Base-by-base conservation (phyloP, 2,797 vertebrate genomes). In the Phataginus tetradactyla region DNA sequence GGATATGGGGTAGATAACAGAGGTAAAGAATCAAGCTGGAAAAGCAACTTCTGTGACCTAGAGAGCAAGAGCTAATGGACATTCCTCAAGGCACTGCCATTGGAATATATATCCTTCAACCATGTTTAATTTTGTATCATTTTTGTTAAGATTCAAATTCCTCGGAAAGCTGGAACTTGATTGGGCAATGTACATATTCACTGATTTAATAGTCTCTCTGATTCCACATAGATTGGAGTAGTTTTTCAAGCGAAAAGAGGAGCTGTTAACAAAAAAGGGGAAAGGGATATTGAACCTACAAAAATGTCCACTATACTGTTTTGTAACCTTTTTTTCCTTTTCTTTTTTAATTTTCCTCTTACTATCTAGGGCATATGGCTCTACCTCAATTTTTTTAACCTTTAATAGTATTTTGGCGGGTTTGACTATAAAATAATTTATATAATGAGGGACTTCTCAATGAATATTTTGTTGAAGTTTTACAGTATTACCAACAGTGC, bases 381-480 rank as follows among this genome's bases (percentile, higher is more conserved):
- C n/a, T 91, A 14, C 78, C 42, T 91, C 25, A 7, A 74, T 85
- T 66, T 90, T 92, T 95, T 86, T 42, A 81, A 94, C n/a, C 2
- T 68, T 86, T 79, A 72, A 21, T 21, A 72, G 64, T 66, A 37
- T 32, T 88, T 71, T 83, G 9, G 29, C 11, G 12, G 13, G 5
- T 66, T 5, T 87, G 63, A 42, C 68, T 64, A 20, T 94, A 61
- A 72, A 53, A 87, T 75, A 59, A 87, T 74, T 55, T 91, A 63
- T 39, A 72, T 75, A 64, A 72, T 63, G 21, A 90, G 32, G 25
- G 7, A 74, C 69, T 68, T 89, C 74, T 72, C 63, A 64, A 75
- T 64, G 15, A 63, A 20, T 81, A 49, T 72, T 85, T 84, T 88
- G 55, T 88, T 77, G 9, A 84, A 59, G 29, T 66, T 57, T 86